A percentile compares a stretch with the other conserved stretches of the same genome.
phyloP scores from a whole-genome alignment of 2,888 invertebrate genomes.

The Pterostichus madidus region DNA sequence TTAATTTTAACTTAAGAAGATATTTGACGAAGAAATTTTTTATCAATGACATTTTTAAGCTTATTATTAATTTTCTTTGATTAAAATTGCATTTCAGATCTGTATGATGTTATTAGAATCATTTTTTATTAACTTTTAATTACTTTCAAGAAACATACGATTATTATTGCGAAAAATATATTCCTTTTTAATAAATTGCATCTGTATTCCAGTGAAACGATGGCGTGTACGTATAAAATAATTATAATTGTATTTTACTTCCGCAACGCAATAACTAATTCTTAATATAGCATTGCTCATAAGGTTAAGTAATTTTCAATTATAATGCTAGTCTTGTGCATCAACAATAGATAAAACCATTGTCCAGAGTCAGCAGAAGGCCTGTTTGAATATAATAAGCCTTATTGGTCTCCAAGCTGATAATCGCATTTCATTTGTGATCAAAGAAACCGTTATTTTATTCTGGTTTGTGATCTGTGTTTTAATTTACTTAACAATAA shows the following conservation, averaged over 20 bases:
- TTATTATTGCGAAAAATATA: too few species aligned
- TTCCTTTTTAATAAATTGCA: not conserved
- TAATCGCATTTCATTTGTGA: not conserved
- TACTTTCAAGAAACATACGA: too few species aligned
- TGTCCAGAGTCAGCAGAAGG: not conserved
- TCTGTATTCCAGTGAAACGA: slow-evolving; percentile 2
- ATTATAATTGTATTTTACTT: slow-evolving; percentile 15
- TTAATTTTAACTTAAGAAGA: too few species aligned
- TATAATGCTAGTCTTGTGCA: slow-evolving; percentile 18
- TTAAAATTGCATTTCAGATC: too few species aligned
- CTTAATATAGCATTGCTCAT: not conserved
- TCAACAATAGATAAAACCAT: not conserved
- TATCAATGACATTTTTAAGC: too few species aligned
- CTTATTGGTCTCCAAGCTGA: not conserved
- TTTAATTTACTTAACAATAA: slow-evolving; percentile 1
- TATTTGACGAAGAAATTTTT: too few species aligned
- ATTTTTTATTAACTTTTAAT: too few species aligned
- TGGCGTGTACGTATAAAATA: slow-evolving; percentile 2
- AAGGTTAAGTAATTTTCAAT: slow-evolving; percentile 3
- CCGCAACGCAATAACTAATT: not conserved
- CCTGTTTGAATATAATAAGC: not conserved
- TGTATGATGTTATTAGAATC: too few species aligned
- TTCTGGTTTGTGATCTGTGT: not conserved
- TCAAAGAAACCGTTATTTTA: not conserved
- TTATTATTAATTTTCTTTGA: too few species aligned